These are phyloP conservation scores for Plemyria rubiginata DNA, from an alignment of 2,888 invertebrate species.

Conservation along the genomic window DNA sequence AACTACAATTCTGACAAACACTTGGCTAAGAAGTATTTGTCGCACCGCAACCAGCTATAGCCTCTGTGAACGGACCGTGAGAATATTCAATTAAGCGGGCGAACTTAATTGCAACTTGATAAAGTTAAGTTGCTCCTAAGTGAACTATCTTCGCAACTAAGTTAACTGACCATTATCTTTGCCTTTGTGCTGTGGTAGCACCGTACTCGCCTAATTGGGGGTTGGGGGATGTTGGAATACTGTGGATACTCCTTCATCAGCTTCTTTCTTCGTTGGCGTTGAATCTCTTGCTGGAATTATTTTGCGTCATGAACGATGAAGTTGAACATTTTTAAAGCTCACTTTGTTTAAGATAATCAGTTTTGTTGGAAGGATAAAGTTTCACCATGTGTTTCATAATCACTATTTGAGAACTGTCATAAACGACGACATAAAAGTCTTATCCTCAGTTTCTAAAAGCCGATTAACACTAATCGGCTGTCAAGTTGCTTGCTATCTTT, in stretches of 20 bases:
- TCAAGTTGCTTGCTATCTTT: too few relatives aligned
- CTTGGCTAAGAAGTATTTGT: not conserved
- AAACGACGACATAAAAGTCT: too few relatives aligned
- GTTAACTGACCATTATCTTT: slow-evolving; percentile 84
- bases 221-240: slow-evolving; percentile 44
- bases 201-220: slow-evolving; percentile 77
- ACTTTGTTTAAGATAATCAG: too few relatives aligned
- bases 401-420: too few relatives aligned
- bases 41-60: slow-evolving; percentile 8
- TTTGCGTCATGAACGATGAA: too few relatives aligned
- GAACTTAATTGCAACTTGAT: slow-evolving; percentile 83
- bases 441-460: too few relatives aligned
- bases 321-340: too few relatives aligned
- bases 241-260: slow-evolving; percentile 48
- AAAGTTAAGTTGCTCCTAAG: slow-evolving; percentile 80
- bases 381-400: too few relatives aligned
- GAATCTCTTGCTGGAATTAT: too few relatives aligned
- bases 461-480: too few relatives aligned
- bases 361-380: too few relatives aligned
- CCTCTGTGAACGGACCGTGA: slow-evolving; percentile 74
- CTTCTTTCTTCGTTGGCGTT: not conserved
- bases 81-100: slow-evolving; percentile 80
- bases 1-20: too few relatives aligned
- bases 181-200: slow-evolving; percentile 79
- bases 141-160: slow-evolving; percentile 84